Conservation (phyloP, 2,797 vertebrate genomes). For the Rhodeus uyekii region DNA sequence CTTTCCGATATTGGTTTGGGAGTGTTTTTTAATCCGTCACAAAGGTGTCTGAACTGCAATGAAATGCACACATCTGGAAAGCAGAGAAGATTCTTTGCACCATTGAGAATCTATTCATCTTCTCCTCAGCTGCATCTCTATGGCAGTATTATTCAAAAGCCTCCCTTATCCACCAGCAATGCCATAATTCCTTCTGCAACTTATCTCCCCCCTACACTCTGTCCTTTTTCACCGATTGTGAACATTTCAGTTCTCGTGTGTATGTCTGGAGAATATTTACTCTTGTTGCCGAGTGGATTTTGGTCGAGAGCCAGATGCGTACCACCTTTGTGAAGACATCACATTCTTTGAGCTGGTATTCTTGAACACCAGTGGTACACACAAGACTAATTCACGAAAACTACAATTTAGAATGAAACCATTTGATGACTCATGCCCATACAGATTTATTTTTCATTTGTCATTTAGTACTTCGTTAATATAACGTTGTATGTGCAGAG, state of each 20-base stretch:
- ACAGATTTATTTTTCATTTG: background rate
- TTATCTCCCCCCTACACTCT: conserved; percentile 25
- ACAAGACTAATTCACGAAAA: background rate
- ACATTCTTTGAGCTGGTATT: conserved; percentile 8
- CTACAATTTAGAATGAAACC: background rate
- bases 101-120: conserved; percentile 9
- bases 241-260: conserved; percentile 12
- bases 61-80: background rate
- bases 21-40: background rate
- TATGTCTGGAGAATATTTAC: conserved; percentile 34
- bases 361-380: background rate
- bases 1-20: too few species aligned
- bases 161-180: conserved; percentile 5
- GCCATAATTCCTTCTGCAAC: background rate
- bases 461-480: background rate
- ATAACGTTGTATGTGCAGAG: background rate
- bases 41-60: background rate
- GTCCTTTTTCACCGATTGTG: conserved; percentile 21
- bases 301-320: conserved; percentile 17
- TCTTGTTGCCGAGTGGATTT: conserved; percentile 11
- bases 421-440: background rate
- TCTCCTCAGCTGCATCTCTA: conserved; percentile 31
- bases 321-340: background rate
- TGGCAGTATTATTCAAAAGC: conserved; percentile 12
- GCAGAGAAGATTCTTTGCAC: background rate